Evolutionary conservation across 1,140 invertebrate genomes (phyloP).

Genomic region (Diorhabda carinulata): DNA sequence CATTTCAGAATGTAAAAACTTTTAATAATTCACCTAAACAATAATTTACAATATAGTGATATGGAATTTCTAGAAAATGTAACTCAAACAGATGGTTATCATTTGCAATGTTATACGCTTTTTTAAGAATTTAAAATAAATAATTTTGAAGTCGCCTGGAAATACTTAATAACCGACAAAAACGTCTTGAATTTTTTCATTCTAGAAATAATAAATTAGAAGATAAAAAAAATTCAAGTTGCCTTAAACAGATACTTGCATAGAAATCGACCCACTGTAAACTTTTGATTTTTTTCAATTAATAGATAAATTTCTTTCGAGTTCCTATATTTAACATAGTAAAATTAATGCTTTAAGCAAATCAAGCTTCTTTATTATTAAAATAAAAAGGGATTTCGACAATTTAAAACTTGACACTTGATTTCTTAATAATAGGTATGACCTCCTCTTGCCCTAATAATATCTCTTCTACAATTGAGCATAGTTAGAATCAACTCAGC

Average conservation of each 20-base stretch:
- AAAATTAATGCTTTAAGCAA: neutral
- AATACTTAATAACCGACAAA: too few relatives aligned
- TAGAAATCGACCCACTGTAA: too few relatives aligned
- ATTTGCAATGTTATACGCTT: neutral
- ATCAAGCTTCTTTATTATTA: neutral
- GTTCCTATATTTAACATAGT: neutral
- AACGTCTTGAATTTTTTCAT: too few relatives aligned
- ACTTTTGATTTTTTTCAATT: neutral
- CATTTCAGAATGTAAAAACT: neutral
- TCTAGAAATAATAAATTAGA: too few relatives aligned
- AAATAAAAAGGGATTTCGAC: neutral
- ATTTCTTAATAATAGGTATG: slow-evolving; percentile 9
- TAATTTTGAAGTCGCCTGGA: too few relatives aligned
- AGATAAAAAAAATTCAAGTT: too few relatives aligned
- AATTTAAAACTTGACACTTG: neutral
- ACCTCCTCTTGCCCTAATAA: slow-evolving; percentile 12
- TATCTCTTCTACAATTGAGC: slow-evolving; percentile 2
- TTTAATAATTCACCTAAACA: neutral
- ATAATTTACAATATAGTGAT: slow-evolving; percentile 3
- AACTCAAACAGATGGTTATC: slow-evolving; percentile 1
- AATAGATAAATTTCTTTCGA: neutral
- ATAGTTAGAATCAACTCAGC: slow-evolving; percentile 13
- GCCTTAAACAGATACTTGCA: too few relatives aligned
- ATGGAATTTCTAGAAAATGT: neutral
- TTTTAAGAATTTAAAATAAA: neutral